Conservation (phyloP, 1,140 invertebrate genomes). For the Drosophila repletoides region DNA sequence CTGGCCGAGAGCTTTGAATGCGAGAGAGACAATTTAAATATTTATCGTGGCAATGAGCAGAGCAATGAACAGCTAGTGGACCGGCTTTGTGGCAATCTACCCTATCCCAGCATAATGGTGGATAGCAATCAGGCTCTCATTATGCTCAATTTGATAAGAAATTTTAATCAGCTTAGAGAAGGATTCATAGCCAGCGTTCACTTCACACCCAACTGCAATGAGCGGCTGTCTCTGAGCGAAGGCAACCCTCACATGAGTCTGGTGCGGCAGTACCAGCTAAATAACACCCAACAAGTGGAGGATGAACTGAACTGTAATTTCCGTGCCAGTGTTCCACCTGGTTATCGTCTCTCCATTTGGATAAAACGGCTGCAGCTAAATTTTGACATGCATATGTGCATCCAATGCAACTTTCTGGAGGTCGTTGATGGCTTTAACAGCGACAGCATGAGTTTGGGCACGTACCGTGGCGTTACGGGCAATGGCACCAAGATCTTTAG, state of each 20-base stretch:
- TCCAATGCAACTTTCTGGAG: constrained; percentile 86
- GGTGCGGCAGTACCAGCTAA: constrained; percentile 44
- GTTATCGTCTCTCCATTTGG: constrained; percentile 83
- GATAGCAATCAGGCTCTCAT: constrained; percentile 85
- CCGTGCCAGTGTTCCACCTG: constrained; percentile 79
- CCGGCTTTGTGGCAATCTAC: constrained; percentile 86
- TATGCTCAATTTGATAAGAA: constrained; percentile 83
- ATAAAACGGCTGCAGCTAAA: constrained; percentile 84
- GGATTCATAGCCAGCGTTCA: constrained; percentile 85
- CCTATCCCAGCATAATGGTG: constrained; percentile 84
- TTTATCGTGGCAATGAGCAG: constrained; percentile 85
- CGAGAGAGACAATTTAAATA: constrained; percentile 83
- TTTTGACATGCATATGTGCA: neutral
- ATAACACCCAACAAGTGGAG: constrained; percentile 71
- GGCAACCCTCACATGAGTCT: constrained; percentile 46
- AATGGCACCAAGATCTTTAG: constrained; percentile 83
- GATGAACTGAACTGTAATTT: constrained; percentile 83
- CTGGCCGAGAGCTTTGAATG: constrained; percentile 82
- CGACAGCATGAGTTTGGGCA: constrained; percentile 84
- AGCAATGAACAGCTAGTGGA: constrained; percentile 82
- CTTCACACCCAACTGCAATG: constrained; percentile 85
- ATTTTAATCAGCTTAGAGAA: constrained; percentile 55
- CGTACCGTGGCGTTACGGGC: constrained; percentile 84
- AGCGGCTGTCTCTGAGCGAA: constrained; percentile 49
- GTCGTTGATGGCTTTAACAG: constrained; percentile 86